A percentile compares a stretch with the other conserved stretches of the same genome.
Conservation (phyloP, 1,140 invertebrate species). For the Drosophila jambulina region DNA sequence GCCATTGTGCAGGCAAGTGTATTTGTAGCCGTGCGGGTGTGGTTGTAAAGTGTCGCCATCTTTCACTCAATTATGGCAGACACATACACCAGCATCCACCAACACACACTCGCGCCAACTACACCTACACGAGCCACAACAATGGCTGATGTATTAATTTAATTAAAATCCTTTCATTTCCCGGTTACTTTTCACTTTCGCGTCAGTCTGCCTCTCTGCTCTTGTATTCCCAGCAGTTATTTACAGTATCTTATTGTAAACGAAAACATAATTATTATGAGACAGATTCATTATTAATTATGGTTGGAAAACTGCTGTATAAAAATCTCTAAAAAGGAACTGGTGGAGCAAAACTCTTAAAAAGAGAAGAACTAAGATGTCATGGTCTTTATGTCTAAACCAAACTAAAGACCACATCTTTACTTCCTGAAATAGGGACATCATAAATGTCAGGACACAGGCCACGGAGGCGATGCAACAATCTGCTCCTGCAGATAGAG, state of each 20-base stretch:
- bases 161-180: conserved; percentile 80
- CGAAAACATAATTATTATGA: conserved; percentile 29
- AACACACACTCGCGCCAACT: background rate
- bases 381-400: background rate
- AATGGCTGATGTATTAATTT: conserved; percentile 79
- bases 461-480: conserved; percentile 5
- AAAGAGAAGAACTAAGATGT: too few species aligned
- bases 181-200: conserved; percentile 26
- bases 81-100: conserved; percentile 35
- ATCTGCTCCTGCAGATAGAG: conserved; percentile 17
- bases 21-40: conserved; percentile 18
- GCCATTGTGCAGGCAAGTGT: conserved; percentile 24
- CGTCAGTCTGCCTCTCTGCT: conserved; percentile 2
- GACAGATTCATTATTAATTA: conserved; percentile 1
- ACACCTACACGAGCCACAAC: conserved; percentile 42
- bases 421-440: background rate
- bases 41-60: conserved; percentile 70
- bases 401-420: background rate
- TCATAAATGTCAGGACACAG: conserved; percentile 25
- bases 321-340: background rate
- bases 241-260: conserved; percentile 30
- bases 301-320: background rate
- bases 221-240: conserved; percentile 31
- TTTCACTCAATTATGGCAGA: conserved; percentile 78
- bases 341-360: background rate